A percentile compares a stretch with the other conserved stretches of the same genome.
Evolutionary conservation across 2,888 invertebrate genomes (phyloP).

Genomic region (Pocota personata): DNA sequence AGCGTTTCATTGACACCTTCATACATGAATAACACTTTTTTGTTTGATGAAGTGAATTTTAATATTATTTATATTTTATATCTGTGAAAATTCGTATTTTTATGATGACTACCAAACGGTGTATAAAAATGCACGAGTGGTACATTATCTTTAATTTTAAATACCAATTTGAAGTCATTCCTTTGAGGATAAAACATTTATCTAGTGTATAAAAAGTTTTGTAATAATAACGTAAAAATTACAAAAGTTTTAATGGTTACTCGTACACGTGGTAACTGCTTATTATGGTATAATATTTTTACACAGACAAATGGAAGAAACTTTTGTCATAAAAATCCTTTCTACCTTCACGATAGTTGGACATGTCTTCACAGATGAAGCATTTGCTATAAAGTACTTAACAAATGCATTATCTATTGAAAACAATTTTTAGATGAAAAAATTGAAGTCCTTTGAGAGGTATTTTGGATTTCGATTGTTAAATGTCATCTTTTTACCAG

Average conservation of each 20-base stretch:
- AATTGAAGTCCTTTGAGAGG: not conserved
- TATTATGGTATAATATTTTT: not conserved
- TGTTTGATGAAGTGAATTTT: not conserved
- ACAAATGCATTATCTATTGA: no score
- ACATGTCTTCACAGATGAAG: not conserved
- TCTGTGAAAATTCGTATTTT: not conserved
- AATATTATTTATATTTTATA: not conserved
- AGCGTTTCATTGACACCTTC: slow-evolving; percentile 11
- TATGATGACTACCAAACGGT: not conserved
- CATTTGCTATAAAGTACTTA: not conserved
- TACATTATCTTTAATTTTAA: not conserved
- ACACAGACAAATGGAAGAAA: not conserved
- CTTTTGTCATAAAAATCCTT: slow-evolving; percentile 12
- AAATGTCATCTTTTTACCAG: not conserved
- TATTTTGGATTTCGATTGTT: not conserved
- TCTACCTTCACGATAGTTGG: not conserved
- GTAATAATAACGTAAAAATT: slow-evolving; percentile 5
- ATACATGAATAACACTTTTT: not conserved
- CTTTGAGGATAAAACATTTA: not conserved
- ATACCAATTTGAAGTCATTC: not conserved
- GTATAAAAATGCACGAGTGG: not conserved
- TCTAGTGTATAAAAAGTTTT: slow-evolving; percentile 6
- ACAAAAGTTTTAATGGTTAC: slow-evolving; percentile 15
- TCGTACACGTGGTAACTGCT: slow-evolving; percentile 11
- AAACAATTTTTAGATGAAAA: no score